Base-by-base conservation (phyloP, 2,113 vertebrate genomes). In the Perca fluviatilis region DNA sequence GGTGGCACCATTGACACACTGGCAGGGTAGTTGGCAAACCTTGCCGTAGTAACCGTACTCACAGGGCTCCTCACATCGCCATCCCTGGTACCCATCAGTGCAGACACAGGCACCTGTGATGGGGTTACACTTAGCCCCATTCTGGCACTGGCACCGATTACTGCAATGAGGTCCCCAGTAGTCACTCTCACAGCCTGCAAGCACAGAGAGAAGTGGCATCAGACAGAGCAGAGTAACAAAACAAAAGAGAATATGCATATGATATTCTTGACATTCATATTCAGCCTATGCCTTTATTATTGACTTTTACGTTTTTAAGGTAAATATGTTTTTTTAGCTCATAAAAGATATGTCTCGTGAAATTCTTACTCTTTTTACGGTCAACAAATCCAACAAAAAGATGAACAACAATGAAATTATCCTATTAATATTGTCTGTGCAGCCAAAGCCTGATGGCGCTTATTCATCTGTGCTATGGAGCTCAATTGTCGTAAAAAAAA, bases 111-210 rank as follows among this genome's bases (percentile, higher is more conserved):
- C 98, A 0, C 98, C 98, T 0, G 98, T 99, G 96, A 99, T 99
- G 90, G 98, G 98, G 95, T 99, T 99, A 92, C 98, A 99, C 87
- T 98, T 96, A 3, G 98, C 98, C 11, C 94, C 97, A 0, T 99
- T 99, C 92, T 97, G 98, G 79, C 98, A 99, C 88, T 99, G 98
- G 93, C 98, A 99, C 1, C 97, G 97, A 91, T 98, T 99, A 92
- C 98, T 99, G 96, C 98, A 99, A 77, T 99, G 98, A 5, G 98
- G 98, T 0, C 98, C 98, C 98, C 98, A 99, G 95, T 96, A 97
- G 86, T 98, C 97, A 10, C 97, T 97, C 86, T 99, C 97, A 1
- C 98, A 99, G 64, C 98, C 98, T 99, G 96, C 36, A 85, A 92
- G 86, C 67, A 93, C 70, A 91, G 21, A 88, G 21, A 87, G 54